Evolutionary conservation across 2,113 vertebrate species (phyloP), one percentile per base, ranked within the genome.

Genomic region (Scytalopus superciliaris): DNA sequence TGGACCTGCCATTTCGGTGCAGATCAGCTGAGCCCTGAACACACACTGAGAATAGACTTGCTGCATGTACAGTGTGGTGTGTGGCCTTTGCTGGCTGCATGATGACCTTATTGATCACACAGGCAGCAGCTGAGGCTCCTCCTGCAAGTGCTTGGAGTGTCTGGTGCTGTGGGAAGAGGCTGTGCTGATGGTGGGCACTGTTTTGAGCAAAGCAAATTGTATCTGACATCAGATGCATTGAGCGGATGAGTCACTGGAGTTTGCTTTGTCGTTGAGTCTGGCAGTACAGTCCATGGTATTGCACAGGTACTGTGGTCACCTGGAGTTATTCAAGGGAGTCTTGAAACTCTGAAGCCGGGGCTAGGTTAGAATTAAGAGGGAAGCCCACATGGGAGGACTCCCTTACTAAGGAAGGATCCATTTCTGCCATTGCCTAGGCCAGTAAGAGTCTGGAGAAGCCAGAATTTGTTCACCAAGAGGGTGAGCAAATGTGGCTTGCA

Each of bases 51-150:
- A 55, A 16, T 1, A 45, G 37, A 21, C 30, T 47, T 31, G 17
- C 12, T 1, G 0, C 31, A 11, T 6, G 39, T 8, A 25, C 9
- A 14, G 3, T 55, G 40, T 23, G 77, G 42, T 14, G 8, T 12
- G n/a, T 23, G 33, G 15, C 35, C 19, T 87, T 75, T 79, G 25
- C 15, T 56, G 59, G 33, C 28, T 70, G 56, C 0, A 1, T 16
- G 13, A 24, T 25, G 31, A n/a, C 7, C 3, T 25, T 37, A 39
- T 9, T 57, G 53, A n/a, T 31, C 24, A 21, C 39, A 39, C 11
- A 50, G 35, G 42, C 55, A 53, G 70, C 31, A 55, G 53, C 42
- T 28, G 39, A 68, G 7, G 10, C 9, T 57, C 56, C 9, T 35
- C 22, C 14, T 59, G n/a, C 33, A 24, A 59, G n/a, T 59, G 33